Evolutionary conservation across 1,140 invertebrate species (phyloP).

Genomic region (Eriosoma lanigerum): DNA sequence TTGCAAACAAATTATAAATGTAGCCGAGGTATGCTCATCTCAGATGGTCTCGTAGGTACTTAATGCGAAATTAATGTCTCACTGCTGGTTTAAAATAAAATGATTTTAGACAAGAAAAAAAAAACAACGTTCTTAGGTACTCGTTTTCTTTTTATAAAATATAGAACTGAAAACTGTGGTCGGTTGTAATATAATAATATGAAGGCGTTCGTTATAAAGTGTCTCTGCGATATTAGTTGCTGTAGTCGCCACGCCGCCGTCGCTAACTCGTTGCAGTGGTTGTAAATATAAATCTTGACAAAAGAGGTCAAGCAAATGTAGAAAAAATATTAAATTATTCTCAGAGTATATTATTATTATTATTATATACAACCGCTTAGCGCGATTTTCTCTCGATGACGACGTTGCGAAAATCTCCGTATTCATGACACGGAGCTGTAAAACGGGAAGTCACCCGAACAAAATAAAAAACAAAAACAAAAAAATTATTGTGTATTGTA

Average conservation of each 20-base stretch:
- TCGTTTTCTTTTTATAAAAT: too few relatives aligned
- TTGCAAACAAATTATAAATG: too few relatives aligned
- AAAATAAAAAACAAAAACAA: neutral
- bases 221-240: neutral
- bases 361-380: too few relatives aligned
- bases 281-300: neutral
- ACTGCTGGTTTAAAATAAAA: neutral
- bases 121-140: too few relatives aligned
- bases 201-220: too few relatives aligned
- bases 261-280: neutral
- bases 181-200: too few relatives aligned
- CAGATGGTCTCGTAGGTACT: neutral
- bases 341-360: neutral
- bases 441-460: neutral
- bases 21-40: too few relatives aligned
- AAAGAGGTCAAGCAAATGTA: neutral
- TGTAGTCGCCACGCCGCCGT: too few relatives aligned
- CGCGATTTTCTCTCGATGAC: neutral
- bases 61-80: neutral
- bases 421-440: neutral
- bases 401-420: neutral
- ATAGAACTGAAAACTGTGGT: too few relatives aligned
- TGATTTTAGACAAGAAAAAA: too few relatives aligned
- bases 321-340: neutral
- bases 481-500: too few relatives aligned